phyloP scores from a whole-genome alignment of 2,113 vertebrate genomes.

The Furnarius figulus region DNA sequence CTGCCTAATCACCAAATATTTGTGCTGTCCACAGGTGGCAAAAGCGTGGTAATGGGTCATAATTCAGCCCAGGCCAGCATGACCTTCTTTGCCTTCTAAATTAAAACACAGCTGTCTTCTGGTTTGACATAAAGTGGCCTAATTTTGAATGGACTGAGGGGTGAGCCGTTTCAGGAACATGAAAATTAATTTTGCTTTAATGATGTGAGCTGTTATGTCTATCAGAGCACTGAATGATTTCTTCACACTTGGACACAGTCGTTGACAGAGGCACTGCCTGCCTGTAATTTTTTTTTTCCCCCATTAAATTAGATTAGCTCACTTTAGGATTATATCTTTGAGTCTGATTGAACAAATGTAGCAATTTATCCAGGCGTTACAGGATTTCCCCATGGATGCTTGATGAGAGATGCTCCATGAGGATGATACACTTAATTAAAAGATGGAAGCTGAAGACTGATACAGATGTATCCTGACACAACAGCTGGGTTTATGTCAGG shows the following conservation, averaged over 20 bases:
- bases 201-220: slow-evolving; percentile 21
- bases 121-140: neutral
- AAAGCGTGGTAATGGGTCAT: neutral
- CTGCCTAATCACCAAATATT: neutral
- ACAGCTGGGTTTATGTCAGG: slow-evolving; percentile 47
- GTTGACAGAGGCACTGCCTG: neutral
- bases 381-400: slow-evolving; percentile 52
- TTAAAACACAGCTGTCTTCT: neutral
- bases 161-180: neutral
- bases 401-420: slow-evolving; percentile 20
- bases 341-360: slow-evolving; percentile 64
- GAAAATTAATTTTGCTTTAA: slow-evolving; percentile 31
- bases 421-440: slow-evolving; percentile 56
- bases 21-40: neutral
- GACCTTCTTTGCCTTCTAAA: neutral
- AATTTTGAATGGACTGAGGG: neutral
- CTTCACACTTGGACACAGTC: slow-evolving; percentile 20
- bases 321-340: slow-evolving; percentile 32
- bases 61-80: neutral
- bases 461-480: slow-evolving; percentile 53
- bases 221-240: neutral
- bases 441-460: slow-evolving; percentile 15
- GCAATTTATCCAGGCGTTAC: slow-evolving; percentile 63
- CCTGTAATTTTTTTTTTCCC: neutral
- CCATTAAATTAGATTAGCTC: slow-evolving; percentile 58